These are phyloP conservation scores for Meandrina meandrites DNA, from an alignment of 92 coral and sea anemone genomes.

Conservation along the genomic window DNA sequence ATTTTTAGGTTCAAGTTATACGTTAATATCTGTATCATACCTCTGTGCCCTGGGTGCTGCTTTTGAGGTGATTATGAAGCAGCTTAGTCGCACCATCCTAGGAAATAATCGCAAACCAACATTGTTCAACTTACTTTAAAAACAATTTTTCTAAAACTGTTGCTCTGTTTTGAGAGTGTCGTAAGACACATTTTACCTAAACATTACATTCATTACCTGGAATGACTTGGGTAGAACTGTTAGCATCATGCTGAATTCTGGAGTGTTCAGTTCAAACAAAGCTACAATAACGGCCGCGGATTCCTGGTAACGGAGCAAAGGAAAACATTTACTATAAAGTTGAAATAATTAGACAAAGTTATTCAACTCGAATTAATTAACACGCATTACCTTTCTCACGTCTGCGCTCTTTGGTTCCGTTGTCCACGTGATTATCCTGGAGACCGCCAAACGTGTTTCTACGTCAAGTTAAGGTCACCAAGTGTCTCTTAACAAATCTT, in stretches of 20 bases:
- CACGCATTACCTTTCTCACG: constrained; percentile 83
- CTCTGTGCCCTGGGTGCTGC: constrained; percentile 83
- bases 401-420: constrained; percentile 98
- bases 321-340: background rate
- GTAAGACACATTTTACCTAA: background rate
- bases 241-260: constrained; percentile 97
- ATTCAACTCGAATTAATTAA: background rate
- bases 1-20: no score
- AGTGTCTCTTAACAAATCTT: background rate
- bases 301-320: constrained; percentile 58
- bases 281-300: constrained; percentile 97
- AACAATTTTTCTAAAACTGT: no score
- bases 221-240: constrained; percentile 94
- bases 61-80: constrained; percentile 91
- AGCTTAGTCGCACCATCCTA: constrained; percentile 99
- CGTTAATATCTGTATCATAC: constrained; percentile 51
- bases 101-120: background rate
- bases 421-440: constrained; percentile 96
- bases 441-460: constrained; percentile 99
- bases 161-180: no score
- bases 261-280: constrained; percentile 94
- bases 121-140: background rate
- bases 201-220: constrained; percentile 66
- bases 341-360: background rate
- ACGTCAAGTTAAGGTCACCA: constrained; percentile 43